Base-by-base conservation (phyloP, 2,797 vertebrate genomes). In the Mormyrops attenuatus region DNA sequence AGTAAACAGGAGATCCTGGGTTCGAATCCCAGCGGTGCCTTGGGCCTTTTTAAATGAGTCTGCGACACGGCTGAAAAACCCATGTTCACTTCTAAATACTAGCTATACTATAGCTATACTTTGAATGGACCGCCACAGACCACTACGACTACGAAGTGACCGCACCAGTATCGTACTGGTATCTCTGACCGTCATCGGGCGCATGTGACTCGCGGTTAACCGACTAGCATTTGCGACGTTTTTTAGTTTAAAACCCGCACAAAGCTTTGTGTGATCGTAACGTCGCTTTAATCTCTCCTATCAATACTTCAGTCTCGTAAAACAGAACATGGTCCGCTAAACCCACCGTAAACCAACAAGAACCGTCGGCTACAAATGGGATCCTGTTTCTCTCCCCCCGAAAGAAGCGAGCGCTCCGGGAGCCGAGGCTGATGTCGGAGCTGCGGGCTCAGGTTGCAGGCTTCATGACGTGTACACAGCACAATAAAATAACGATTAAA, bases 1-100 rank as follows among this genome's bases (percentile, higher is more conserved):
- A 44, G 73, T 80, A 80, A 80, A 41, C 73, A 80, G 73, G 73
- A 80, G 38, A 80, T 44, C 38, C 73, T 80, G 73, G 73, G 73
- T 80, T 80, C 73, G 38, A 44, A 80, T 80, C 73, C 30, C 38
- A 80, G 34, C 15, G 17, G 73, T 80, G 73, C 73, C 38, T 80
- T 0, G 1, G 38, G 73, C 2, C 3, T 80, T 80, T 80, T 80
- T 80, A 41, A 44, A 80, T n/a, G 6, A 17, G 66, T 73, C 38
- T 5, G 66, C 4, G 13, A 17, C 66, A 38, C 3, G 30, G 3
- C 26, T n/a, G 26, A 69, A 44, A 17, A 80, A 41, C 73, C 5
- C 15, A 77, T 17, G 17, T 34, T 13, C 63, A 69, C 63, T 9
- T 13, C 13, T 73, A 9, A 73, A 73, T 38, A 38, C 11, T 73